These are phyloP conservation scores for Drusus annulatus DNA, from an alignment of 1,140 invertebrate genomes.

Conservation along the genomic window DNA sequence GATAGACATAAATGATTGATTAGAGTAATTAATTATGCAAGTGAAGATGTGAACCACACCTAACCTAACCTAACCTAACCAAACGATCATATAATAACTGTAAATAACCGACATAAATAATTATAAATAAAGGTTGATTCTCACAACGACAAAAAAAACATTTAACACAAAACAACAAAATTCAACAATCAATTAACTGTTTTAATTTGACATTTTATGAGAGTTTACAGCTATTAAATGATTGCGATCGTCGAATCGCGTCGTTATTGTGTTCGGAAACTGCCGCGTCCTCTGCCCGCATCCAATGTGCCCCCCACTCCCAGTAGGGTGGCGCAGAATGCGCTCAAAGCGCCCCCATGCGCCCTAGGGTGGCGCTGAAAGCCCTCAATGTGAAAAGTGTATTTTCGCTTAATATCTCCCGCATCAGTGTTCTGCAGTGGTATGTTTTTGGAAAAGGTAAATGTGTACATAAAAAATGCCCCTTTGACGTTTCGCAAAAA, in stretches of 20 bases:
- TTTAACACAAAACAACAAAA: conserved; percentile 1
- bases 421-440: conserved; percentile 25
- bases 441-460: conserved; percentile 35
- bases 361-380: not conserved
- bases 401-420: conserved; percentile 4
- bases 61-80: not conserved
- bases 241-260: conserved; percentile 2
- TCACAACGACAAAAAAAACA: conserved; percentile 7
- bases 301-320: not conserved
- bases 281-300: not conserved
- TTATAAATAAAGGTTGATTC: not conserved
- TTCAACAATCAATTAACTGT: not conserved
- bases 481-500: conserved; percentile 4
- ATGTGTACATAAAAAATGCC: conserved; percentile 30
- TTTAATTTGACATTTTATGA: conserved; percentile 20
- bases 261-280: not conserved
- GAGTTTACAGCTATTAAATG: conserved; percentile 32
- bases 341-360: not conserved
- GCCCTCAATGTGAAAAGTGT: conserved; percentile 25
- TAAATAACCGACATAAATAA: conserved; percentile 21
- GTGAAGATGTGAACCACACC: not conserved
- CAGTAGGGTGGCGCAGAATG: conserved; percentile 3
- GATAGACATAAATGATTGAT: too few species aligned
- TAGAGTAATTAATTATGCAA: not conserved
- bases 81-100: conserved; percentile 34